Percentiles rank a stretch among this genome's conserved stretches.
Conservation (phyloP, 2,797 vertebrate species). For the Pelodytes ibericus region DNA sequence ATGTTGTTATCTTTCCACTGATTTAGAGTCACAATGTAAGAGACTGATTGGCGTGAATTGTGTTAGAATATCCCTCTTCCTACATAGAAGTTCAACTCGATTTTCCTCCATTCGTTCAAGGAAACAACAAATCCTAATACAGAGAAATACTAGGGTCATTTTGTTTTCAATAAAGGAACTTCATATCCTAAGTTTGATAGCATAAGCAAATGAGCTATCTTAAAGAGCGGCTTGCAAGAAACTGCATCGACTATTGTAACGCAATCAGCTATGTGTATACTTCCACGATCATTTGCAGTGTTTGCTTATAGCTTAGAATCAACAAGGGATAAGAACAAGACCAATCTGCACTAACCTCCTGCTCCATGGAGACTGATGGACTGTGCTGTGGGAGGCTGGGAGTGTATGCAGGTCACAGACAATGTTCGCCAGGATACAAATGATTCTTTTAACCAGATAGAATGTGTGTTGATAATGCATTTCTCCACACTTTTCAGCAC, state of each 20-base stretch:
- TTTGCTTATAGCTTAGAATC: constrained; percentile 19
- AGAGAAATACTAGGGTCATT: background rate
- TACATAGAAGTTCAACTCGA: background rate
- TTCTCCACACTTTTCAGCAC: background rate
- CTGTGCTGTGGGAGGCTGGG: background rate
- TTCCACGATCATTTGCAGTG: constrained; percentile 8
- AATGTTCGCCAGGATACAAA: constrained; percentile 7
- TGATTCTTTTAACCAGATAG: background rate
- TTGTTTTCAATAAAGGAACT: background rate
- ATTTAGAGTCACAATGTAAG: too few species aligned
- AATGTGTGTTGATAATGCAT: background rate
- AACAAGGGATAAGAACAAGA: background rate
- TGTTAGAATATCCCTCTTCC: background rate
- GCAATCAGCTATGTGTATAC: background rate
- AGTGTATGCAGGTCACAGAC: constrained; percentile 18
- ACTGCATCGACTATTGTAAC: background rate
- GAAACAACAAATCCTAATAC: background rate
- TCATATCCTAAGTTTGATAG: background rate
- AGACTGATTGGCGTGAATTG: too few species aligned
- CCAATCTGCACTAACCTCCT: constrained; percentile 11
- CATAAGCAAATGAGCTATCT: background rate
- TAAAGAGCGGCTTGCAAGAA: background rate
- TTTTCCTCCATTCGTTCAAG: background rate
- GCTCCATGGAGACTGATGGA: background rate
- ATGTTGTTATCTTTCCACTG: too few species aligned